Evolutionary conservation across 1,140 invertebrate genomes (phyloP).

Genomic region (Heliconius eleuchia): DNA sequence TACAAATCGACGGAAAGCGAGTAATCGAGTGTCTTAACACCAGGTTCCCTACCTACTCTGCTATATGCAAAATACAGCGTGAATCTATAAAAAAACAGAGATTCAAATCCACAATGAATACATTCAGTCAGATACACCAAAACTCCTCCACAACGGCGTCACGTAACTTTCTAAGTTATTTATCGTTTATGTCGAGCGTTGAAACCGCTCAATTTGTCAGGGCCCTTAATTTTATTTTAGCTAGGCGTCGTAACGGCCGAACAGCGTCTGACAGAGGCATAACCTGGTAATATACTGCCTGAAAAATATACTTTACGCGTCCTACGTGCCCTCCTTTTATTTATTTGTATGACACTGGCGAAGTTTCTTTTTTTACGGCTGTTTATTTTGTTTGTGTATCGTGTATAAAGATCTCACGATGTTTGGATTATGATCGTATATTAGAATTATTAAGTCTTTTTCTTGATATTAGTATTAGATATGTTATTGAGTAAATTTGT

Average conservation of each 20-base stretch:
- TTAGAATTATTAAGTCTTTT: not conserved
- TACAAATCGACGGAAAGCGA: not conserved
- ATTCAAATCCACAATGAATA: not conserved
- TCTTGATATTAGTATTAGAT: not conserved
- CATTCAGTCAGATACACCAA: not conserved
- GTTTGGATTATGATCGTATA: not conserved
- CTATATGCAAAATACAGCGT: too few species aligned
- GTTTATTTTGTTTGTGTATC: constrained; percentile 8
- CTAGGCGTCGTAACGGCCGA: constrained; percentile 32
- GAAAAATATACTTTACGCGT: constrained; percentile 41
- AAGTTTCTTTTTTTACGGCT: not conserved
- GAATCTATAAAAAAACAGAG: not conserved
- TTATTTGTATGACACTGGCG: constrained; percentile 1
- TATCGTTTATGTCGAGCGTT: constrained; percentile 34
- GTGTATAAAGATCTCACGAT: not conserved
- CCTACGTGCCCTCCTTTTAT: constrained; percentile 15
- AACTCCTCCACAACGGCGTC: not conserved
- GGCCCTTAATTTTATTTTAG: constrained; percentile 39
- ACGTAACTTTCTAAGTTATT: constrained; percentile 35
- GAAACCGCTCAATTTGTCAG: constrained; percentile 39
- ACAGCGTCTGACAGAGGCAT: constrained; percentile 18
- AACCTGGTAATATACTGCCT: constrained; percentile 38
- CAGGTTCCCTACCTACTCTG: too few species aligned
- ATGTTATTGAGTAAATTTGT: too few species aligned
- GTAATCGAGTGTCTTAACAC: not conserved